phyloP scores from a whole-genome alignment of 2,888 invertebrate genomes.

The Beris morrisii region DNA sequence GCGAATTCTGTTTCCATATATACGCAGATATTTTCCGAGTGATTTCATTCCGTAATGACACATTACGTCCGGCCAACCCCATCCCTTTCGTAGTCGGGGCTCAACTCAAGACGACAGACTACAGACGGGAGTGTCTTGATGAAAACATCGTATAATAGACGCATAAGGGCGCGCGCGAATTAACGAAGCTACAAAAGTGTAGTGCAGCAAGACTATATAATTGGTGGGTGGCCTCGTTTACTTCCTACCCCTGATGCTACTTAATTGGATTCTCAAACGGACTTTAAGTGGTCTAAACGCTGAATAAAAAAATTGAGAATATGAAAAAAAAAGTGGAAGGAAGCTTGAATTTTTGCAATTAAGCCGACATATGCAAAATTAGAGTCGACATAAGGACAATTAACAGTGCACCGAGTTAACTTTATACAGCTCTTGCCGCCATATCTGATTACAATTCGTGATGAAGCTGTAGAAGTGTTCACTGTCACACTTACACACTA shows the following conservation, averaged over 20 bases:
- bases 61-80: slow-evolving; percentile 8
- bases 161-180: slow-evolving; percentile 13
- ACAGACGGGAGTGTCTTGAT: too few relatives aligned
- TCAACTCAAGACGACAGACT: too few relatives aligned
- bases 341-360: slow-evolving; percentile 24
- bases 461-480: slow-evolving; percentile 15
- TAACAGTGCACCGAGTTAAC: slow-evolving; percentile 11
- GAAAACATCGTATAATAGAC: slow-evolving; percentile 9
- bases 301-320: slow-evolving; percentile 15
- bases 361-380: slow-evolving; percentile 35
- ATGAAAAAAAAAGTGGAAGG: not conserved
- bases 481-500: not conserved
- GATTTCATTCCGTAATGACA: slow-evolving; percentile 17
- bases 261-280: slow-evolving; percentile 28
- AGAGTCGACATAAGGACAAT: slow-evolving; percentile 35
- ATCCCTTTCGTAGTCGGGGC: too few relatives aligned
- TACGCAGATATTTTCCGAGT: slow-evolving; percentile 18
- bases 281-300: slow-evolving; percentile 4
- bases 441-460: slow-evolving; percentile 19
- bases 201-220: slow-evolving; percentile 18
- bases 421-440: not conserved
- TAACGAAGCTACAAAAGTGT: slow-evolving; percentile 31
- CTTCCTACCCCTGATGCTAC: slow-evolving; percentile 9
- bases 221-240: slow-evolving; percentile 14
- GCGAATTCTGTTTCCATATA: not conserved